Evolutionary conservation across 2,113 vertebrate species (phyloP), one percentile per base, ranked within the genome.

Genomic region (Leucopsar rothschildi): DNA sequence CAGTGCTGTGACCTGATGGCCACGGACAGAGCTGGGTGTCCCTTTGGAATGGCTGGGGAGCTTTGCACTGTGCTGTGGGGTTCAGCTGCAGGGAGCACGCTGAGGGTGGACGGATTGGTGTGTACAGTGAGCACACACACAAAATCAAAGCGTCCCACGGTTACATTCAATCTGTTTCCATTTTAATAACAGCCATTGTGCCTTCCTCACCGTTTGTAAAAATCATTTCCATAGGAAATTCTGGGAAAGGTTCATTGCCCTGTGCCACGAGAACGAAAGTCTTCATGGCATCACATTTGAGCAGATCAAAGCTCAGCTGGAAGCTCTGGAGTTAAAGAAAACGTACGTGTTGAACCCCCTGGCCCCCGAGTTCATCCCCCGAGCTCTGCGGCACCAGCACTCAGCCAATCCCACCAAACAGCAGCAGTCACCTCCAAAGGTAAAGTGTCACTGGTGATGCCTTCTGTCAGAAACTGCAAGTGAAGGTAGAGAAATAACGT

Each of bases 241-340:
- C 97, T 99, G 99, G 99, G 99, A 99, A 97, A 98, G 99, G 79
- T 99, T 99, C 98, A 98, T 99, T 97, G 98, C 98, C 93, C 98
- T 99, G 60, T 99, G 99, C 97, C 99, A 99, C 28, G 99, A 99
- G 97, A 99, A 99, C 73, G 95, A 98, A 45, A 99, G 99, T 95
- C 98, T 99, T 44, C 99, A 99, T 10, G 99, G 99, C 94, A 99
- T 99, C 98, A 99, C 99, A 19, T 99, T 99, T 90, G 99, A 99
- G 93, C 99, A 99, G 98, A 99, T 99, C 97, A 99, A 99, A 97
- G 98, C 99, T 96, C 99, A 99, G 97, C 96, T 99, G 96, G 99
- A 99, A 97, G 99, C 99, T 93, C 97, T 99, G 96, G 99, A 99
- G 98, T 98, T 99, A 55, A 99, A 99, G 98, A 99, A 99, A 98